These are phyloP conservation scores for Thymallus thymallus DNA, from an alignment of 2,113 vertebrate species.

Conservation along the genomic window DNA sequence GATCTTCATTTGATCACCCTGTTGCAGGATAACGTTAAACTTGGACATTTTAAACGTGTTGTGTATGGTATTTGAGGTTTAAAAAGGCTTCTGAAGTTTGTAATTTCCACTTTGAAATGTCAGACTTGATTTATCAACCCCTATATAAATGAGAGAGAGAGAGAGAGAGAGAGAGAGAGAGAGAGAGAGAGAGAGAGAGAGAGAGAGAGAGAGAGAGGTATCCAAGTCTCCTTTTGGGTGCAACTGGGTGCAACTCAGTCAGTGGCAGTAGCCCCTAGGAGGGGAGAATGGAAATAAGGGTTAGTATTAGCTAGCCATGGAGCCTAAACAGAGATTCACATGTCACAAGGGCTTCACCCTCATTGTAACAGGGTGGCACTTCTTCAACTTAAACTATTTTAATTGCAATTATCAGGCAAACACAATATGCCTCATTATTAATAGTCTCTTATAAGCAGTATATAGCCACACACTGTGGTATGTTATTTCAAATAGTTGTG, in stretches of 20 bases:
- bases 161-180: no score
- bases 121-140: no score
- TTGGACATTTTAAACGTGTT: no score
- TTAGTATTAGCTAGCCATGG: neutral
- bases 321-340: conserved; percentile 20
- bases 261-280: conserved; percentile 10
- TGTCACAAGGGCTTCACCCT: conserved; percentile 4
- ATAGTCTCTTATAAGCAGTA: neutral
- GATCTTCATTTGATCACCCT: no score
- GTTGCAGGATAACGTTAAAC: no score
- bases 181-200: no score
- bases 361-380: neutral
- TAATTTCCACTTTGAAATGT: no score
- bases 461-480: neutral
- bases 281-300: neutral
- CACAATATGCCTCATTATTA: conserved; percentile 4
- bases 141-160: no score
- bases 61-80: no score
- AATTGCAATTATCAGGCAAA: conserved; percentile 12
- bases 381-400: conserved; percentile 3
- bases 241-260: neutral
- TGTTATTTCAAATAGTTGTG: conserved; percentile 23
- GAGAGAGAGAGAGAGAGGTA: no score
- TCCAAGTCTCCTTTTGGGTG: neutral
- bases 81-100: no score